Evolutionary conservation across 2,113 vertebrate species (phyloP).

Genomic region (Pipa parva): DNA sequence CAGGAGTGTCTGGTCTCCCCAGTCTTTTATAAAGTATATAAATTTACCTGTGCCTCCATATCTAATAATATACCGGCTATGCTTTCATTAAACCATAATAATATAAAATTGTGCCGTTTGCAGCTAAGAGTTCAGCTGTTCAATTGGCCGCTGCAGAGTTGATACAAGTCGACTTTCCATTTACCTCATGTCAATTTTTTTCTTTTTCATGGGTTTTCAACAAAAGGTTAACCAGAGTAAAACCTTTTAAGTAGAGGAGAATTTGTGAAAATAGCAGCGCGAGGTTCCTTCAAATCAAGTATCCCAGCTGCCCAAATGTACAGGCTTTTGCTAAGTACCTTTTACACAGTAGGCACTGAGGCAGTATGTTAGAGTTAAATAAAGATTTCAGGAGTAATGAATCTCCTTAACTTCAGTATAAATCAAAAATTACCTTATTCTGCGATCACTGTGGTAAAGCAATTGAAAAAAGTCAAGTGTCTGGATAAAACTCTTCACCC

Average conservation of each 20-base stretch:
- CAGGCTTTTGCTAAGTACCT: conserved; percentile 39
- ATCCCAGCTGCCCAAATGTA: conserved; percentile 40
- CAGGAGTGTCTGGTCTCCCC: conserved; percentile 7
- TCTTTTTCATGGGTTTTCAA: conserved; percentile 27
- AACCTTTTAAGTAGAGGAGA: conserved; percentile 38
- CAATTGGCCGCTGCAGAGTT: conserved; percentile 36
- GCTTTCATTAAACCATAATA: conserved; percentile 41
- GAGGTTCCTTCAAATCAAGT: conserved; percentile 26
- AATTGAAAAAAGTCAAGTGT: conserved; percentile 36
- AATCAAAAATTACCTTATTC: conserved; percentile 43
- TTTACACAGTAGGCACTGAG: conserved; percentile 39
- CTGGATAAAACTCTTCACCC: conserved; percentile 28
- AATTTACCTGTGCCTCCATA: conserved; percentile 32
- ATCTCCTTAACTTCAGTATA: conserved; percentile 41
- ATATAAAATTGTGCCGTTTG: conserved; percentile 39
- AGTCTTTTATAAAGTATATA: conserved; percentile 34
- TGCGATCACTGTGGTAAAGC: conserved; percentile 34
- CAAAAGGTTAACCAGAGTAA: conserved; percentile 43
- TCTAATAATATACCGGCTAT: conserved; percentile 37
- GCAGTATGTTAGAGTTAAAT: conserved; percentile 35
- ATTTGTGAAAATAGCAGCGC: conserved; percentile 39
- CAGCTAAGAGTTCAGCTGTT: conserved; percentile 35
- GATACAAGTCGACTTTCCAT: conserved; percentile 41
- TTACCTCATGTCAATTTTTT: conserved; percentile 30
- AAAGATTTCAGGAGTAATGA: conserved; percentile 42